Conservation (phyloP, 1,140 invertebrate species). For the Hetaerina americana region DNA sequence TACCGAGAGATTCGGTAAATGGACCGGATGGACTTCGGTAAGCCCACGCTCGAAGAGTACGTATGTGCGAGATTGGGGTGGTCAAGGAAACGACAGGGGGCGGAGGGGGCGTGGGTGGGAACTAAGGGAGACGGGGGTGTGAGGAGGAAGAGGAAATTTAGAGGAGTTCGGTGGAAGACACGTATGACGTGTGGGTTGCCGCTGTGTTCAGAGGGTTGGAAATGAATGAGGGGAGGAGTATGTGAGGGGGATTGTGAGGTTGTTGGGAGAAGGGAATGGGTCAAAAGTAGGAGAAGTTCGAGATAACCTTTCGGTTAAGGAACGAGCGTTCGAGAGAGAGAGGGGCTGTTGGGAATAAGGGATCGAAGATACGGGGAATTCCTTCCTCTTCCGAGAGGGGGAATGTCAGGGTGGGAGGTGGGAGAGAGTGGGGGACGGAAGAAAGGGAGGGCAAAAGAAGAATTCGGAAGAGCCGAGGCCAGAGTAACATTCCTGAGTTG, state of each 20-base stretch:
- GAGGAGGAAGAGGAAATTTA: too few species aligned
- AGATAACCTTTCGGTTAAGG: not conserved
- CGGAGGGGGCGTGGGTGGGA: too few species aligned
- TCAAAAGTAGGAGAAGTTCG: not conserved
- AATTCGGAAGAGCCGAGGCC: not conserved
- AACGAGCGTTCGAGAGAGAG: not conserved
- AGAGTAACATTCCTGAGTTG: not conserved
- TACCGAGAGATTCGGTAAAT: too few species aligned
- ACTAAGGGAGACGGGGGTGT: too few species aligned
- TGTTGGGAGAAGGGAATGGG: not conserved
- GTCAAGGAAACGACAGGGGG: too few species aligned
- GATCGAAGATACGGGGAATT: not conserved
- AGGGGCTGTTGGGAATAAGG: not conserved
- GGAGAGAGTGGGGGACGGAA: not conserved
- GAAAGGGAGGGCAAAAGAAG: not conserved
- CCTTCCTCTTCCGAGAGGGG: not conserved
- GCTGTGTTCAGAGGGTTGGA: too few species aligned
- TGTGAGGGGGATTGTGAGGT: not conserved
- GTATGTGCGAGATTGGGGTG: too few species aligned
- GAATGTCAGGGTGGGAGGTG: not conserved
- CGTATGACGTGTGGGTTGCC: too few species aligned
- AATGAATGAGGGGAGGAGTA: not conserved
- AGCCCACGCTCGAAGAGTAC: too few species aligned
- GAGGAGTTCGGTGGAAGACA: too few species aligned
- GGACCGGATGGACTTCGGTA: too few species aligned